Evolutionary conservation across 2,797 vertebrate genomes (phyloP).

Genomic region (Mormyrus hasselquistii): DNA sequence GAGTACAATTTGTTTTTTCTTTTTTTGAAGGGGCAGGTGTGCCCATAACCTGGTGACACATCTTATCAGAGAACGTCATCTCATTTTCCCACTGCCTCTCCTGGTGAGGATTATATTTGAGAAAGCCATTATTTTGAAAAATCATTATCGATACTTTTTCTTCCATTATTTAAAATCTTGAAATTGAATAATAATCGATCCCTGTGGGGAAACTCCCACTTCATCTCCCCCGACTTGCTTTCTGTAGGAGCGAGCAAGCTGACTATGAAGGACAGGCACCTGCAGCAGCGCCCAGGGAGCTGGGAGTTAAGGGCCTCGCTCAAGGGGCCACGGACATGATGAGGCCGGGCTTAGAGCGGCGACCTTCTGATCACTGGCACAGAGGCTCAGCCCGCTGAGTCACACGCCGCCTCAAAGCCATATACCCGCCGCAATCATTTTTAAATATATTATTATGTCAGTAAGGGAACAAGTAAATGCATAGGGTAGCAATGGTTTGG

Average conservation of each 20-base stretch:
- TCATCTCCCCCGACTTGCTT: background rate
- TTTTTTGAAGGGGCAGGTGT: background rate
- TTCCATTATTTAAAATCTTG: background rate
- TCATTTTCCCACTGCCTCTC: background rate
- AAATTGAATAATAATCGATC: background rate
- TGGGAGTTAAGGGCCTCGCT: background rate
- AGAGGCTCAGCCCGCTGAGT: background rate
- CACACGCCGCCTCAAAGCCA: background rate
- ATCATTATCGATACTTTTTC: background rate
- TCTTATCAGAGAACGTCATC: background rate
- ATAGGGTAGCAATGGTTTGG: background rate
- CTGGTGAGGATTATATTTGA: background rate
- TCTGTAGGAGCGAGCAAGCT: background rate
- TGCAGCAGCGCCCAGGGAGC: background rate
- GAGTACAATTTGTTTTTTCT: background rate
- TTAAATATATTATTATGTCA: background rate
- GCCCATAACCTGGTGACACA: background rate
- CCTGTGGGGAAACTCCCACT: background rate
- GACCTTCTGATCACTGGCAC: background rate
- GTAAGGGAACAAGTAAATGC: background rate
- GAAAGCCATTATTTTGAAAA: background rate
- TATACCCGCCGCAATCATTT: background rate
- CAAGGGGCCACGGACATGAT: background rate
- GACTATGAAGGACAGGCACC: background rate
- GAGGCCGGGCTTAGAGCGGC: background rate